Base-by-base conservation (phyloP, 2,797 vertebrate species). In the Schizothorax lantsangensis region DNA sequence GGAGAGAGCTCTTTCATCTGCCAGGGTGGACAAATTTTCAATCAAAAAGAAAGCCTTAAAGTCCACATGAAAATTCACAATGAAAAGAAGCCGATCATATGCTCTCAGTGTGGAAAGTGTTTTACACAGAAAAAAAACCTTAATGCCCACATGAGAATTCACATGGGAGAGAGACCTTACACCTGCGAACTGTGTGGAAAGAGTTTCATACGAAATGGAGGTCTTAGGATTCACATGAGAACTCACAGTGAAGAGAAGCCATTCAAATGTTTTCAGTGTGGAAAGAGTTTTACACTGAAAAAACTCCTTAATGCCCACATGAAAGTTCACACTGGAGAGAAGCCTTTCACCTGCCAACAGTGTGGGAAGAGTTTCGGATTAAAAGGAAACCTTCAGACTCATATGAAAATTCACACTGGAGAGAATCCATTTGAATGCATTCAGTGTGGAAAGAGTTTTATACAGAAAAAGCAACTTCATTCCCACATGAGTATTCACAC, bases 371-470 rank as follows among this genome's bases (percentile, higher is more conserved):
- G 33, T 21, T 68, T 68, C 17, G 33, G 30, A 36, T 33, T 68
- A 19, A 68, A 68, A 9, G 66, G 66, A 19, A 68, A 68, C 66
- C 66, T 68, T 68, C 66, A 68, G 66, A 68, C 66, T 68, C 66
- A 68, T 17, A 68, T 68, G 8, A 68, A 36, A 21, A 17, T 68
- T 19, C 66, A 68, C 66, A 68, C 66, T 9, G 66, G 66, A 68
- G 66, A 68, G 33, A 68, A 40, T 71, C 7, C 36, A 40, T 40
- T 71, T 71, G 68, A 40, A 23, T 11, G 38, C 10, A 12, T 71
- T 40, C 36, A 57, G 19, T 57, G 52, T 57, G 52, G 52, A 57
- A 57, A 57, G 19, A 57, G 6, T 57, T 57, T 57, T 21, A 57
- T 57, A 57, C 52, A 57, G 52, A 57, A 57, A 57, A 57, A 57